phyloP scores from a whole-genome alignment of 2,888 invertebrate species.

The Eupithecia vulgata region DNA sequence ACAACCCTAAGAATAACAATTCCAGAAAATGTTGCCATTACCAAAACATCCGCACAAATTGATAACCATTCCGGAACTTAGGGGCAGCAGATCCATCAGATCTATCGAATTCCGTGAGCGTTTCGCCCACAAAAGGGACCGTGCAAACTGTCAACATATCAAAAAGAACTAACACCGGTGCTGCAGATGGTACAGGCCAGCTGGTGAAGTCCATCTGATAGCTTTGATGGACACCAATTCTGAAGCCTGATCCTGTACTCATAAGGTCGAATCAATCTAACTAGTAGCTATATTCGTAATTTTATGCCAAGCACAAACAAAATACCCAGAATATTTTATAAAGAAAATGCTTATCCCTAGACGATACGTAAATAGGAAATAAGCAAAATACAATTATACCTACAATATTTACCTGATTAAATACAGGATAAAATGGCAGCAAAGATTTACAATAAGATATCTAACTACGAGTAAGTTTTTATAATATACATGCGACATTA shows the following conservation, averaged over 20 bases:
- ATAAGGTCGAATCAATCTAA: background rate
- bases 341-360: too few species aligned
- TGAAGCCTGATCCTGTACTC: background rate
- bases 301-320: background rate
- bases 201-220: background rate
- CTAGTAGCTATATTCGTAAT: background rate
- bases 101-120: slow-evolving; percentile 38
- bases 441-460: too few species aligned
- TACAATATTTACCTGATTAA: too few species aligned
- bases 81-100: slow-evolving; percentile 32
- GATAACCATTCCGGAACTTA: slow-evolving; percentile 33
- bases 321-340: too few species aligned
- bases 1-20: slow-evolving; percentile 24
- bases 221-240: background rate
- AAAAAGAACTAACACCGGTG: slow-evolving; percentile 37
- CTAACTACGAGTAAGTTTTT: too few species aligned
- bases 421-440: too few species aligned
- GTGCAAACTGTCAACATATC: slow-evolving; percentile 42
- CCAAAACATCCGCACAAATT: slow-evolving; percentile 32
- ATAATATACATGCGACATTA: too few species aligned
- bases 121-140: slow-evolving; percentile 37
- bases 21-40: slow-evolving; percentile 17
- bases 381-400: too few species aligned
- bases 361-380: too few species aligned
- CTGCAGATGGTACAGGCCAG: background rate